Base-by-base conservation (phyloP, 2,888 invertebrate species). In the Stenotaenia linearis region DNA sequence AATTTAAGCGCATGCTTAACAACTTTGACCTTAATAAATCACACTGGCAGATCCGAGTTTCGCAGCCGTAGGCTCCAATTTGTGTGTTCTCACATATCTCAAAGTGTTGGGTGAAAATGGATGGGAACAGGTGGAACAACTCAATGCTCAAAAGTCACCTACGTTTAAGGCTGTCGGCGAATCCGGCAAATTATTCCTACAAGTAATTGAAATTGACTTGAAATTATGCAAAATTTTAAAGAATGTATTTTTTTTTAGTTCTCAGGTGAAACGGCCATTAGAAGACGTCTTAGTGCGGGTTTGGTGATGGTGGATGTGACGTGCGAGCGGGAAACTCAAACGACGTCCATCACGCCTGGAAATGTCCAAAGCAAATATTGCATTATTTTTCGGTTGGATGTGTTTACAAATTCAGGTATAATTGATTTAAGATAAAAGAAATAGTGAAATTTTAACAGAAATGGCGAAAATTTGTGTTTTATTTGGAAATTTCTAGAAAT, bases 81-180 rank as follows among this genome's bases (percentile, higher is more conserved):
- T 78, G 10, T 78, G 78, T 30, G 61, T 32, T 30, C 35, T 78
- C 12, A 78, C 28, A 28, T 45, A 78, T 15, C 35, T 78, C 28
- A 78, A 56, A 30, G 50, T 61, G 28, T 56, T 78, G 28, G 30
- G 30, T 15, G 32, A 50, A 56, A 61, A 50, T 37, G 78, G 78
- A 21, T 78, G 78, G 78, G 61, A 50, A 28, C n/a, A 28, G 21
- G 61, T 78, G 18, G 56, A 56, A 32, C 28, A 25, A 28, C 40
- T 56, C 28, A 37, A 23, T 18, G 30, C 23, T 23, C 21, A 78
- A 28, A 30, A 56, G 1, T 45, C 28, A 12, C 78, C 78, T 15
- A 28, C 78, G 12, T 78, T 78, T 30, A 78, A 78, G 32, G 56
- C 78, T 18, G 56, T 78, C n/a, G 78, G 78, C n/a, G 78, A 56